Evolutionary conservation across 2,113 vertebrate genomes (phyloP).

Genomic region (Harpagus bidentatus): DNA sequence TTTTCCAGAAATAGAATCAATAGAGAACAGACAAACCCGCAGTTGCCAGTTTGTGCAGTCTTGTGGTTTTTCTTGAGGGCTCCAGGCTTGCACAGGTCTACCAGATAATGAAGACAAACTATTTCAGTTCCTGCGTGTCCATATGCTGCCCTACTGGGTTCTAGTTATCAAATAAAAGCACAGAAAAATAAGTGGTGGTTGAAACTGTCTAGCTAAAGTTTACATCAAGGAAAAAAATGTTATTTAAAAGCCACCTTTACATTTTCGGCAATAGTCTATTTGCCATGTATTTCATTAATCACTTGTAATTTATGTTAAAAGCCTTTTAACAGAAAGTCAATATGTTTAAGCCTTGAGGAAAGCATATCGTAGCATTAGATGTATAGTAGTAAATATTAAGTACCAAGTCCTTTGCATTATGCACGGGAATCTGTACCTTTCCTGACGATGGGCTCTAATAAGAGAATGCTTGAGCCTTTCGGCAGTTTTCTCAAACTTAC

Average conservation of each 20-base stretch:
- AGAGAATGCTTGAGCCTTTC: not conserved
- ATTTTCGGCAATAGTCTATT: conserved; percentile 26
- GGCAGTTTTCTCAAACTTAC: not conserved
- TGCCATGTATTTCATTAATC: conserved; percentile 34
- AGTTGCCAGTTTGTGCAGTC: conserved; percentile 78
- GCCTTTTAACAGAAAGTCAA: conserved; percentile 67
- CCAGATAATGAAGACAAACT: conserved; percentile 81
- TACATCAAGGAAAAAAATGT: not conserved
- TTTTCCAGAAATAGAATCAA: conserved; percentile 81
- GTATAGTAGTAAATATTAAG: not conserved
- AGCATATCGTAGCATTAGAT: not conserved
- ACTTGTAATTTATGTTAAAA: conserved; percentile 70
- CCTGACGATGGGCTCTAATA: not conserved
- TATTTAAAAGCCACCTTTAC: conserved; percentile 34
- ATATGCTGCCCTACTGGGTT: conserved; percentile 62
- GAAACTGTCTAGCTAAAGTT: conserved; percentile 65
- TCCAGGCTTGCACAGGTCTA: conserved; percentile 75
- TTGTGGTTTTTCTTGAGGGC: conserved; percentile 79
- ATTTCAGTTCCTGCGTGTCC: conserved; percentile 85
- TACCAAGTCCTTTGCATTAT: not conserved
- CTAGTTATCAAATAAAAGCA: conserved; percentile 73
- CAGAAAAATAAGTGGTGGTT: conserved; percentile 57
- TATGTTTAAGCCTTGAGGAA: conserved; percentile 42
- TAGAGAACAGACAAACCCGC: conserved; percentile 83
- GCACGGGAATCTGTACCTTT: not conserved